Evolutionary conservation across 2,113 vertebrate species (phyloP).

Genomic region (Pedetes capensis): DNA sequence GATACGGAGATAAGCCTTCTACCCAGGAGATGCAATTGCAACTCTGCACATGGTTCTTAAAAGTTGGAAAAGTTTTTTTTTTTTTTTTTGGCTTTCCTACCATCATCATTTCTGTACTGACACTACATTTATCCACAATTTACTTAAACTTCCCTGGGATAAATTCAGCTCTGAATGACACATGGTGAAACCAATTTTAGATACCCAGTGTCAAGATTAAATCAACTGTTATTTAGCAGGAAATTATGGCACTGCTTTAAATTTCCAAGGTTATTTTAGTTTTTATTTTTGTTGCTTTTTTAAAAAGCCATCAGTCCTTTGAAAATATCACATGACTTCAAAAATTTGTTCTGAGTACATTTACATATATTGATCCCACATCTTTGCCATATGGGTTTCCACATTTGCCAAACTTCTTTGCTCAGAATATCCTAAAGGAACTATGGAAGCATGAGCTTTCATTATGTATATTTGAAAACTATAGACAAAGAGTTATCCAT

Average conservation of each 20-base stretch:
- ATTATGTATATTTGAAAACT: not conserved
- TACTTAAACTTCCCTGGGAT: conserved; percentile 45
- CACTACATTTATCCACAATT: conserved; percentile 47
- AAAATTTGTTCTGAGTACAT: not conserved
- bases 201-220: conserved; percentile 40
- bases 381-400: not conserved
- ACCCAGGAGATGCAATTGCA: not conserved
- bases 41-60: not conserved
- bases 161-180: conserved; percentile 48
- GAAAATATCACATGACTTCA: conserved; percentile 20
- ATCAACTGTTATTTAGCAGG: conserved; percentile 44
- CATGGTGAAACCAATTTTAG: conserved; percentile 51
- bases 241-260: conserved; percentile 50
- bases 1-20: not conserved
- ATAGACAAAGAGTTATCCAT: not conserved
- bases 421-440: not conserved
- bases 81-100: not conserved
- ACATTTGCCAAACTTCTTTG: not conserved
- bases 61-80: conserved; percentile 14
- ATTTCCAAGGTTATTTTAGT: conserved; percentile 55
- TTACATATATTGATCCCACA: conserved; percentile 20
- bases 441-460: not conserved
- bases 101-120: not conserved
- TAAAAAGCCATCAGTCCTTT: conserved; percentile 11
- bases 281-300: conserved; percentile 30